phyloP scores from a whole-genome alignment of 2,888 invertebrate genomes.

The Rhorus exstirpatorius region DNA sequence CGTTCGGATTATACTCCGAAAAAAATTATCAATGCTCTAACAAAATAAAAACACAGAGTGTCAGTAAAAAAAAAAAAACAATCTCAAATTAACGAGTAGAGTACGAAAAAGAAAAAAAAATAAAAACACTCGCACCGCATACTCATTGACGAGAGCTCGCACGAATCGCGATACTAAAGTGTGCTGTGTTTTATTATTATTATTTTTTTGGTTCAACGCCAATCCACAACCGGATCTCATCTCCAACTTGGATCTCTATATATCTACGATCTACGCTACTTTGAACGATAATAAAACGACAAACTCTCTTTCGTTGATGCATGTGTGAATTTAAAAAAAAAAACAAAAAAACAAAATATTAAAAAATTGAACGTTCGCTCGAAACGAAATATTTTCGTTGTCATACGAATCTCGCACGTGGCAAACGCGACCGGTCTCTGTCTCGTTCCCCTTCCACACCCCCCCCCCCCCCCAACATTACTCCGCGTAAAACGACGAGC shows the following conservation, averaged over 20 bases:
- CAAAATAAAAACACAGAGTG: conserved; percentile 13
- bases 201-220: conserved; percentile 71
- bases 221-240: conserved; percentile 44
- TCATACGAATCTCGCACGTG: conserved; percentile 68
- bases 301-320: conserved; percentile 9
- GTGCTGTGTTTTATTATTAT: conserved; percentile 75
- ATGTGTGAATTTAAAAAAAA: conserved; percentile 48
- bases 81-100: conserved; percentile 1
- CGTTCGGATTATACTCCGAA: conserved; percentile 7
- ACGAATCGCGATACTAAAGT: conserved; percentile 74
- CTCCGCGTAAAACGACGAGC: conserved; percentile 72
- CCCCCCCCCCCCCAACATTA: conserved; percentile 5
- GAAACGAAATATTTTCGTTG: background rate
- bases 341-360: conserved; percentile 59
- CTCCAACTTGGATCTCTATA: conserved; percentile 65
- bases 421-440: conserved; percentile 71
- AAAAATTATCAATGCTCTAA: background rate
- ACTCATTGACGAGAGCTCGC: conserved; percentile 1
- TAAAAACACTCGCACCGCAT: background rate
- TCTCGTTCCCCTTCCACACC: conserved; percentile 76
- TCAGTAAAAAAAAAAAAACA: conserved; percentile 9
- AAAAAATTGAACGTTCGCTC: conserved; percentile 32
- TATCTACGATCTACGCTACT: background rate
- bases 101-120: background rate
- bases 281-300: background rate